Percentiles rank a stretch among this genome's conserved stretches.
Conservation (phyloP, 2,113 vertebrate species). For the Vombatus ursinus region DNA sequence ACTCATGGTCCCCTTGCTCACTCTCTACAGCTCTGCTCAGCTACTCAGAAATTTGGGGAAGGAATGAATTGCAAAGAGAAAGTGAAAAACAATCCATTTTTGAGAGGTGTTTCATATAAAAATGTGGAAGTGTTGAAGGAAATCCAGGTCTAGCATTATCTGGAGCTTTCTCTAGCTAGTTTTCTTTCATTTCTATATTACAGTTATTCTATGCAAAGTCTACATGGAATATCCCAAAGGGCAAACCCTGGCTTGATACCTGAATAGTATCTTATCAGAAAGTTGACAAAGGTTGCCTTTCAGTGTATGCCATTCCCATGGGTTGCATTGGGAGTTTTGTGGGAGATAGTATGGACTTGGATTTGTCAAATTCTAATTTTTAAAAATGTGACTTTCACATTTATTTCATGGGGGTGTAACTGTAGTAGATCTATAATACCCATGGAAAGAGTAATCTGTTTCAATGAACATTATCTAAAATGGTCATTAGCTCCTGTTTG, state of each 20-base stretch:
- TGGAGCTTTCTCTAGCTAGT: conserved; percentile 27
- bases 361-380: background rate
- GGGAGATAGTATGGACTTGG: background rate
- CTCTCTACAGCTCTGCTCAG: background rate
- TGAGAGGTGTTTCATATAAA: conserved; percentile 55
- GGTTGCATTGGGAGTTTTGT: too few species aligned
- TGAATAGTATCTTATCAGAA: background rate
- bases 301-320: background rate
- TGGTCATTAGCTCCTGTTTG: background rate
- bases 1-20: background rate
- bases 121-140: background rate
- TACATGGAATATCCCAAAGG: conserved; percentile 5
- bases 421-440: background rate
- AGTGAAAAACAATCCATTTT: conserved; percentile 20
- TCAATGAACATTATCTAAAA: background rate
- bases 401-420: background rate
- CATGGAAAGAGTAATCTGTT: background rate
- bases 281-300: background rate
- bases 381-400: background rate
- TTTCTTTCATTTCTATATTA: background rate
- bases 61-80: background rate
- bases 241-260: background rate
- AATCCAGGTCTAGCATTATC: background rate
- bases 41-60: background rate
- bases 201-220: background rate